These are phyloP conservation scores for Arrhamphus sclerolepis DNA, from an alignment of 2,797 vertebrate species.

Conservation along the genomic window DNA sequence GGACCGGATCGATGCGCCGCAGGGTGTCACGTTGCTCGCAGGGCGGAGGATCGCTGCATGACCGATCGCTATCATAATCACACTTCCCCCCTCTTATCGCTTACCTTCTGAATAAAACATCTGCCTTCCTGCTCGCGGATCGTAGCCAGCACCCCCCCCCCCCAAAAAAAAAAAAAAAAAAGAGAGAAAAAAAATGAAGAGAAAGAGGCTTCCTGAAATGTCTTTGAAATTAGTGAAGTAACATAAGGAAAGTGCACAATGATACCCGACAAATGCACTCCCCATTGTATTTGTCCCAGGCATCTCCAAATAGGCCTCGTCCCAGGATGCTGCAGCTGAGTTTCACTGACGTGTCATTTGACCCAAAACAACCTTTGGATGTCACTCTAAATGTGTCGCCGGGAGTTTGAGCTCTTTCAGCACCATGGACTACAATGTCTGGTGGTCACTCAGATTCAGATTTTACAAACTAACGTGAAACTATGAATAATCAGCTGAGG, in stretches of 20 bases:
- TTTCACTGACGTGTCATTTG: constrained; percentile 30
- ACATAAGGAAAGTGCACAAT: constrained; percentile 40
- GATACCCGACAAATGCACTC: constrained; percentile 48
- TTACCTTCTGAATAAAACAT: constrained; percentile 85
- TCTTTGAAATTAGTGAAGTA: constrained; percentile 55
- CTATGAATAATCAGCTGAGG: too few relatives aligned
- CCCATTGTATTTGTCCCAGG: constrained; percentile 48
- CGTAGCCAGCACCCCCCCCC: not conserved
- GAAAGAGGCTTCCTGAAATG: constrained; percentile 51
- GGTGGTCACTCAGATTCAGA: too few relatives aligned
- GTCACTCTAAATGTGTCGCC: not conserved
- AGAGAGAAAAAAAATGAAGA: constrained; percentile 16
- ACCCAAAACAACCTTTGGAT: constrained; percentile 37
- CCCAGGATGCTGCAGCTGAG: constrained; percentile 35
- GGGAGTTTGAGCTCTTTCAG: not conserved
- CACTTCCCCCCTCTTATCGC: constrained; percentile 84
- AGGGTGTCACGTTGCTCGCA: constrained; percentile 76
- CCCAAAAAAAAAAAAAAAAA: constrained; percentile 37
- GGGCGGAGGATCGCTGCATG: constrained; percentile 74
- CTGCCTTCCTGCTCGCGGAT: constrained; percentile 74
- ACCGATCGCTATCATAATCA: constrained; percentile 84
- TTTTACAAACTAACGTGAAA: not conserved
- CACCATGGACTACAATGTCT: not conserved
- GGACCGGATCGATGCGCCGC: constrained; percentile 71
- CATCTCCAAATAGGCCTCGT: constrained; percentile 54